Conservation (phyloP, 2,888 invertebrate species). For the Habroteleia sp. region DNA sequence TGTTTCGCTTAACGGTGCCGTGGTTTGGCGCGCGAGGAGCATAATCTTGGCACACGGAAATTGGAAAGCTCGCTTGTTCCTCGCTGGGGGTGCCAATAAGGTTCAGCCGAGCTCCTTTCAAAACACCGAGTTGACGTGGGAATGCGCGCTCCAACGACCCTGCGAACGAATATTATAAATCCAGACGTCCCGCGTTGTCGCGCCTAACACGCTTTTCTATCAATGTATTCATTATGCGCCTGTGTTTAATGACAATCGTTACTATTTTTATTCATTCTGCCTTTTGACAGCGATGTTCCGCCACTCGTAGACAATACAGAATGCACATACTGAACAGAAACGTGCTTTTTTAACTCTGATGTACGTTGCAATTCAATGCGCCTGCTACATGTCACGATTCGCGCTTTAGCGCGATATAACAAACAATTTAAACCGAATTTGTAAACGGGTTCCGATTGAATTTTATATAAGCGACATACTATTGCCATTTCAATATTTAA, state of each 20-base stretch:
- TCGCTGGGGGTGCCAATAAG: constrained; percentile 54
- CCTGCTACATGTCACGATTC: too few species aligned
- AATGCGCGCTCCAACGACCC: constrained; percentile 15
- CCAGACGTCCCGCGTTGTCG: constrained; percentile 10
- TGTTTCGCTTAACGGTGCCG: constrained; percentile 45
- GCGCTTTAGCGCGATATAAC: too few species aligned
- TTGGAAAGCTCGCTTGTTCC: constrained; percentile 42
- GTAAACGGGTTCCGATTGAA: too few species aligned
- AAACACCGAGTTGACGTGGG: constrained; percentile 27
- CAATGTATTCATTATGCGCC: constrained; percentile 31
- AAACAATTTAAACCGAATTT: too few species aligned
- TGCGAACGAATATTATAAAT: constrained; percentile 32
- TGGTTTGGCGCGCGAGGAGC: constrained; percentile 3
- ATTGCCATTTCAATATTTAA: too few species aligned
- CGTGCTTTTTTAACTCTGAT: too few species aligned
- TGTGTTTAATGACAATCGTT: constrained; percentile 33
- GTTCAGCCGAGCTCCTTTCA: constrained; percentile 1
- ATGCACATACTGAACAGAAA: too few species aligned
- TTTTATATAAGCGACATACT: too few species aligned
- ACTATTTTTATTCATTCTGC: constrained; percentile 19
- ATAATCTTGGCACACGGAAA: constrained; percentile 50
- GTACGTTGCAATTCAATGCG: too few species aligned
- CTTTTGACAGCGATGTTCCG: constrained; percentile 5
- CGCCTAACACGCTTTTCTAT: constrained; percentile 18
- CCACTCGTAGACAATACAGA: constrained; percentile 11